phyloP scores from a whole-genome alignment of 2,888 invertebrate genomes.

The Hanleya hanleyi region DNA sequence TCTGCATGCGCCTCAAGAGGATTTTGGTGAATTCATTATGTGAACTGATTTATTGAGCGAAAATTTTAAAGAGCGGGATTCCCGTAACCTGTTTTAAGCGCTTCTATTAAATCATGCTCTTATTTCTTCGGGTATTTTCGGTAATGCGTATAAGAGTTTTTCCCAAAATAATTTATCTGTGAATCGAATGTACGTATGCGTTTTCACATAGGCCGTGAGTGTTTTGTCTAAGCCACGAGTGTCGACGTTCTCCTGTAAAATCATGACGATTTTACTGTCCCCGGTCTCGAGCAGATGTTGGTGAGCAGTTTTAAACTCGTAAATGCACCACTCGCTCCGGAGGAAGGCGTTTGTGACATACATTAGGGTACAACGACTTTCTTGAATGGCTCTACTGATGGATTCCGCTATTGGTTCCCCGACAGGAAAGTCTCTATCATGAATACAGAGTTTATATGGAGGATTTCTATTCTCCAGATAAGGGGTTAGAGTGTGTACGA shows the following conservation, averaged over 20 bases:
- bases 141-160: conserved; percentile 1
- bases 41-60: no score
- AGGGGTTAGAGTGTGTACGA: conserved; percentile 86
- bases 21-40: no score
- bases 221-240: background rate
- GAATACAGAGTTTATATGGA: conserved; percentile 87
- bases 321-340: conserved; percentile 83
- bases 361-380: conserved; percentile 82
- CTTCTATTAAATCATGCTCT: no score
- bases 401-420: conserved; percentile 79
- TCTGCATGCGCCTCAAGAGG: no score
- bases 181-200: background rate
- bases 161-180: conserved; percentile 3
- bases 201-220: background rate
- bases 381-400: conserved; percentile 82
- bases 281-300: conserved; percentile 81
- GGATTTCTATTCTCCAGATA: conserved; percentile 87
- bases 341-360: conserved; percentile 82
- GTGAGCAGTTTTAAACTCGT: conserved; percentile 86
- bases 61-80: no score
- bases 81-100: no score
- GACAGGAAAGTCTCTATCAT: conserved; percentile 87
- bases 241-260: background rate
- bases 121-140: no score
- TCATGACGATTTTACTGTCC: conserved; percentile 48